Base-by-base conservation (phyloP, 2,797 vertebrate genomes). In the Phrynocephalus guinanensis region DNA sequence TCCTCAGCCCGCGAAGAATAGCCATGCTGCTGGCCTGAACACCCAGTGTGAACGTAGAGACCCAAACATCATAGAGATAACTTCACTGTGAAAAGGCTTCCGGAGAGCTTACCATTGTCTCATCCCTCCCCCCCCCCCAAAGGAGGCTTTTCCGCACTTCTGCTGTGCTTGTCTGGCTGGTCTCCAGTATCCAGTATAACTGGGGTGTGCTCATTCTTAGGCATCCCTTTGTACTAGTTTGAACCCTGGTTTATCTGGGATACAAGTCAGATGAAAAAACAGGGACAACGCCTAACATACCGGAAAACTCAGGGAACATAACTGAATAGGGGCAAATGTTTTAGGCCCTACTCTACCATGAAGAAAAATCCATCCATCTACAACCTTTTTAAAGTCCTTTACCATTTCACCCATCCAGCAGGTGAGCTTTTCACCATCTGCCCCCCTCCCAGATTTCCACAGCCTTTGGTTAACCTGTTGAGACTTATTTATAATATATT, bases 41-140 rank as follows among this genome's bases (percentile, higher is more conserved):
- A 26, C 30, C 79, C n/a, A 33, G 6, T 15, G 13, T 56, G 22
- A 11, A 16, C 22, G 44, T 10, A 44, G 82, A 0, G 90, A 93
- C 83, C 88, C 92, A 86, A 95, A 90, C 0, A 16, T 94, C 50
- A 92, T 94, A 0, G 96, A 97, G 93, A 76, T 96, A 90, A 97
- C 96, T 0, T 95, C 95, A 89, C 92, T 97, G 76, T 97, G 95
- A 93, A 50, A 83, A 20, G 11, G 26, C 75, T 16, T 77, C 26
- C 48, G 33, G 56, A 16, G 11, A 73, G 44, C 15, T 83, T 24
- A 24, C 1, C 38, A 44, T 44, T 44, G 38, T 44, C 38, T 44
- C 38, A 44, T 38, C 38, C 38, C 4, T 4, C 38, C 38, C 38
- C 38, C 38, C 38, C 38, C 38, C 38, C 3, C 38, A 38, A 38